These are phyloP conservation scores for Acanthoscelides obtectus DNA, from an alignment of 2,888 invertebrate genomes.

Conservation along the genomic window DNA sequence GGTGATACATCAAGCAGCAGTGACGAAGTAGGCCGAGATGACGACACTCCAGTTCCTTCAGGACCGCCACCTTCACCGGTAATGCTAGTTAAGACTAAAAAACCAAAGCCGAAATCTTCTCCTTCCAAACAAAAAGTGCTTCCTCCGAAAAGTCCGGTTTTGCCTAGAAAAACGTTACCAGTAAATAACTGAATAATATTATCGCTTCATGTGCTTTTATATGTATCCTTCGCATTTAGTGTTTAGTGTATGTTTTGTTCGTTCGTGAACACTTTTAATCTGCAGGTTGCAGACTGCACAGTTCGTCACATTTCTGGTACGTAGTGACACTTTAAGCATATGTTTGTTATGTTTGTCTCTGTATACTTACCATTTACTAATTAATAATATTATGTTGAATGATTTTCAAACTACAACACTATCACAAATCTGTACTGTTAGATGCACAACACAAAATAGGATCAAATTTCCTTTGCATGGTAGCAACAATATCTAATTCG, in stretches of 20 bases:
- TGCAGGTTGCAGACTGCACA: neutral
- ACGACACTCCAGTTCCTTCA: slow-evolving; percentile 40
- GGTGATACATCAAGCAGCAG: slow-evolving; percentile 70
- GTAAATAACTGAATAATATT: slow-evolving; percentile 40
- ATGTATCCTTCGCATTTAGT: neutral
- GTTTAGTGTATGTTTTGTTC: neutral
- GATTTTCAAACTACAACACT: no score
- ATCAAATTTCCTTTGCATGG: no score
- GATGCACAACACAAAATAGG: no score
- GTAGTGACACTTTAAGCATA: neutral
- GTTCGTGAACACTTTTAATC: neutral
- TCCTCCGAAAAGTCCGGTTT: slow-evolving; percentile 39
- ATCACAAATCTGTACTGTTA: no score
- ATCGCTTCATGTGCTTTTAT: slow-evolving; percentile 1
- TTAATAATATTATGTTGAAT: neutral
- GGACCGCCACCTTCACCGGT: slow-evolving; percentile 72
- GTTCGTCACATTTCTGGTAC: neutral
- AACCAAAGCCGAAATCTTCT: slow-evolving; percentile 33
- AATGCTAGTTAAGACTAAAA: slow-evolving; percentile 35
- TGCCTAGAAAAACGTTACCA: slow-evolving; percentile 55
- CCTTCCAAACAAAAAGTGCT: slow-evolving; percentile 25
- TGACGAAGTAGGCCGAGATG: slow-evolving; percentile 50
- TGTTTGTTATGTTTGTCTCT: no score
- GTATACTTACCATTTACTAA: no score
- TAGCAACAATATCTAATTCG: no score